Evolutionary conservation across 2,113 vertebrate species (phyloP), one percentile per base, ranked within the genome.

Genomic region (Pionites leucogaster): DNA sequence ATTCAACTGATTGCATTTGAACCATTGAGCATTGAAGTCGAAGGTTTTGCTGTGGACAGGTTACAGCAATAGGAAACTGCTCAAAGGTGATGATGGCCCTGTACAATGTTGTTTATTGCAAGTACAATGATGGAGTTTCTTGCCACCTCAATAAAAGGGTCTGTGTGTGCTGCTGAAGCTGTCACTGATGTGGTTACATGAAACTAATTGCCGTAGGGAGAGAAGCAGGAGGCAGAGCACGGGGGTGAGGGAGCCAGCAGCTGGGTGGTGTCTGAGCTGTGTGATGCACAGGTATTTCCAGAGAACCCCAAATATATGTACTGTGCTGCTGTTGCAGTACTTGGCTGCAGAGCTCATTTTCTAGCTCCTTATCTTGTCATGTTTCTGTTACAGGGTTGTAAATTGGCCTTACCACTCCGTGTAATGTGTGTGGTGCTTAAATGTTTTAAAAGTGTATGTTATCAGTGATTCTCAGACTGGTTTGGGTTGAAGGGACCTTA

Each of bases 141-240:
- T 82, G 35, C 10, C 35, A 18, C 33, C 10, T 53, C 64, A 63
- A 20, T 67, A 17, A 35, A 46, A 44, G 24, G 11, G 22, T 50
- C 42, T 65, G 60, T 70, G 39, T n/a, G 62, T 62, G 71, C 31
- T 76, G 0, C 46, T 46, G 72, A 25, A 60, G 35, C 19, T 24
- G 17, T 65, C 10, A 1, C 28, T 63, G 39, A 17, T 0, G 6
- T 27, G 18, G 41, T 10, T 57, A 5, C 7, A 2, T 27, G 3
- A 18, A 39, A 41, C 22, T 49, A 6, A 44, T 59, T 84, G 27
- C 46, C 18, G 0, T 5, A 33, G 49, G 0, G 7, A 59, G 78
- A 47, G 20, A 46, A 62, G 49, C 53, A 47, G 72, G 24, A 28
- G 55, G 42, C 39, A 49, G 49, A 27, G 35, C 10, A 23, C 10